phyloP scores from a whole-genome alignment of 2,113 vertebrate genomes.

The Dasypus novemcinctus region DNA sequence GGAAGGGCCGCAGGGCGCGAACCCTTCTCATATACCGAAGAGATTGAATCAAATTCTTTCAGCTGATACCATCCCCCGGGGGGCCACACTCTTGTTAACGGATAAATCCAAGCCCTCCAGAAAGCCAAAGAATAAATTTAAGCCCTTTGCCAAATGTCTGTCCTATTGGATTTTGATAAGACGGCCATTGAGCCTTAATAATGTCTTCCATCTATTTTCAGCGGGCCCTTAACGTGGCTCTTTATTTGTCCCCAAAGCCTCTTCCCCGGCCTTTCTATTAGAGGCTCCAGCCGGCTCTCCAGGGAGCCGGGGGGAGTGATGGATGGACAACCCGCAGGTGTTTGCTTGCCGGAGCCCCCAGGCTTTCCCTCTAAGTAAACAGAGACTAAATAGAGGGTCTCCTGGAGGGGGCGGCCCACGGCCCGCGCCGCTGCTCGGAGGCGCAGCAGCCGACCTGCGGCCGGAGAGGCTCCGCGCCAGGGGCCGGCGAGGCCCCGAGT shows the following conservation, averaged over 20 bases:
- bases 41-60: conserved; percentile 81
- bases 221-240: conserved; percentile 87
- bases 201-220: conserved; percentile 88
- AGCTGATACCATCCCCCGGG: conserved; percentile 86
- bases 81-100: conserved; percentile 84
- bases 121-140: conserved; percentile 88
- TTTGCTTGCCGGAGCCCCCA: conserved; percentile 87
- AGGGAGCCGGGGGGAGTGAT: conserved; percentile 87
- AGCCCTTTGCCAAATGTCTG: conserved; percentile 87
- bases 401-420: conserved; percentile 77
- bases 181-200: conserved; percentile 91
- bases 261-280: conserved; percentile 90
- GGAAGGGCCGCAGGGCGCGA: background rate
- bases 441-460: background rate
- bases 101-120: conserved; percentile 84
- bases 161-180: conserved; percentile 93
- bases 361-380: conserved; percentile 91
- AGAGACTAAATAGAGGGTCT: conserved; percentile 85
- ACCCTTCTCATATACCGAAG: conserved; percentile 56
- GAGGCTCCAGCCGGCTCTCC: conserved; percentile 85
- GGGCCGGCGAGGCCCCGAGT: no score
- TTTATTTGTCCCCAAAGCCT: conserved; percentile 92
- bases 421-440: conserved; percentile 72
- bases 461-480: conserved; percentile 69
- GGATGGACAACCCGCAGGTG: conserved; percentile 91